Percentiles rank a stretch among this genome's conserved stretches.
Evolutionary conservation across 30 jellyfish, hydroid and myxozoan species (phyloP).

Genomic region (Phacellophora camtschatica): DNA sequence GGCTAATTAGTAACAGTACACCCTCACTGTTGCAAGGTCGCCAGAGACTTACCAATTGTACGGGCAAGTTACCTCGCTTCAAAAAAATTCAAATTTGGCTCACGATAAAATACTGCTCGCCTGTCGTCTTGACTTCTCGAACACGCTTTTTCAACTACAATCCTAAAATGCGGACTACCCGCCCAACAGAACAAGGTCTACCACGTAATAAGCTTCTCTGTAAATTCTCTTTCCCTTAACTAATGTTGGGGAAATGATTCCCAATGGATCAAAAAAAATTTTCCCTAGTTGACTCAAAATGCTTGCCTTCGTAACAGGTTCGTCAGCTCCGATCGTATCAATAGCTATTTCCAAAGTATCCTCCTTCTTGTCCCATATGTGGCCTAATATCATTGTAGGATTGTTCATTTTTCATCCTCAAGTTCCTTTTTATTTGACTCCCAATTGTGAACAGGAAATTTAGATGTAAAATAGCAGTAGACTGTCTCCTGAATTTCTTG

Average conservation of each 20-base stretch:
- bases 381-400: conserved; percentile 11
- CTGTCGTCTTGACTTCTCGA: too few relatives aligned
- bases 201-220: conserved; percentile 19
- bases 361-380: conserved; percentile 14
- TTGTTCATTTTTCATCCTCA: conserved; percentile 44
- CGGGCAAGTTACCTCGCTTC: too few relatives aligned
- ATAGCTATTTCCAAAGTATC: conserved; percentile 16
- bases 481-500: conserved; percentile 1
- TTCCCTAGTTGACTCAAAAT: background rate
- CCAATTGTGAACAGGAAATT: conserved; percentile 64
- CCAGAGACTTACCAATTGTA: too few relatives aligned
- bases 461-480: conserved; percentile 3
- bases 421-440: conserved; percentile 31
- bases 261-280: conserved; percentile 27
- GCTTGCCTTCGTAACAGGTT: conserved; percentile 2
- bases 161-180: too few relatives aligned
- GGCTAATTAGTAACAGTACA: background rate
- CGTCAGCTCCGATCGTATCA: background rate
- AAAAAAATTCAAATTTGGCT: too few relatives aligned
- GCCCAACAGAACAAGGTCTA: too few relatives aligned
- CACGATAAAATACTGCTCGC: too few relatives aligned
- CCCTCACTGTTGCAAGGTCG: background rate
- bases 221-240: conserved; percentile 18
- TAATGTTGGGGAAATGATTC: conserved; percentile 16
- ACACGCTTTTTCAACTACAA: too few relatives aligned